Percentiles rank a stretch among this genome's conserved stretches.
These are phyloP conservation scores for Ruditapes philippinarum DNA, from an alignment of 1,140 invertebrate species.

Conservation along the genomic window DNA sequence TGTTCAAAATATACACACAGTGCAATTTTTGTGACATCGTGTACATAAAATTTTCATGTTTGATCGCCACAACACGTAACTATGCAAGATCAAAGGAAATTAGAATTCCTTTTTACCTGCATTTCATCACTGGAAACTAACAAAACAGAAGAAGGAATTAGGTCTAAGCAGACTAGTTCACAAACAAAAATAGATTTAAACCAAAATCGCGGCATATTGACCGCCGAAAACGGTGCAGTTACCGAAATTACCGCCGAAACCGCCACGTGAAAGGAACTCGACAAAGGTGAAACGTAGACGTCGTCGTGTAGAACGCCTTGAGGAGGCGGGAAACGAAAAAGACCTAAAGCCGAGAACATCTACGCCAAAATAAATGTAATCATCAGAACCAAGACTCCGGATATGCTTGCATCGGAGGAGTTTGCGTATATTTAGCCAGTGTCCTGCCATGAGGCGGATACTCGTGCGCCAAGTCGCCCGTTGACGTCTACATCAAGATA, in stretches of 20 bases:
- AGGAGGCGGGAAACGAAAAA: not conserved
- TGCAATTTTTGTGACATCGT: too few species aligned
- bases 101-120: too few species aligned
- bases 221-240: constrained; percentile 19
- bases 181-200: too few species aligned
- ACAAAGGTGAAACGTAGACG: not conserved
- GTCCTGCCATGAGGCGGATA: constrained; percentile 26
- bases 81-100: too few species aligned
- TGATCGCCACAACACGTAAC: too few species aligned
- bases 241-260: constrained; percentile 24
- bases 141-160: too few species aligned
- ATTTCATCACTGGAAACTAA: too few species aligned
- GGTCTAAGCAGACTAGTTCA: too few species aligned
- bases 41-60: too few species aligned
- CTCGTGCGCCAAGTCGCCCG: not conserved
- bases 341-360: not conserved
- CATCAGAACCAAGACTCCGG: not conserved
- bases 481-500: too few species aligned
- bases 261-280: not conserved
- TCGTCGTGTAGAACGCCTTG: not conserved
- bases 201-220: not conserved
- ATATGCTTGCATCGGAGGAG: constrained; percentile 1
- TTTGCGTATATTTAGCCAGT: constrained; percentile 48
- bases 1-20: too few species aligned
- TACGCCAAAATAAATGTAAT: constrained; percentile 42